These are phyloP conservation scores for Stomatorhinus ivindoensis DNA, from an alignment of 2,113 vertebrate species.

Conservation along the genomic window DNA sequence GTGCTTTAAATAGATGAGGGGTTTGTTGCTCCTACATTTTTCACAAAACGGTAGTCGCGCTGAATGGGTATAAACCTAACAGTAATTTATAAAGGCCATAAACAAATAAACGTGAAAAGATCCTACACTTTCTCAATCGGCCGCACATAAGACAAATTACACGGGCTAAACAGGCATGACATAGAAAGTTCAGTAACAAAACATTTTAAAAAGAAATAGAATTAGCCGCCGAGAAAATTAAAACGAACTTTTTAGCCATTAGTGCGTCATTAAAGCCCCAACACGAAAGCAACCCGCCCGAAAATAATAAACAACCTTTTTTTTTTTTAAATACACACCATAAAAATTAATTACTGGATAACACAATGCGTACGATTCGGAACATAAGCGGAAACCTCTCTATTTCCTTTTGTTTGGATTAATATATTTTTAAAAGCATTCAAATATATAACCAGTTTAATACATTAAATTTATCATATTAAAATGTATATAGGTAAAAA, in stretches of 20 bases:
- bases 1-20: constrained; percentile 68
- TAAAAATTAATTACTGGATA: neutral
- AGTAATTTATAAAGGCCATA: constrained; percentile 50
- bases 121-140: constrained; percentile 21
- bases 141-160: constrained; percentile 58
- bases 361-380: neutral
- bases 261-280: neutral
- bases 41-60: constrained; percentile 44
- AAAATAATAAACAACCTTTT: neutral
- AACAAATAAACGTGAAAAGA: constrained; percentile 55
- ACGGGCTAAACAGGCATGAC: constrained; percentile 54
- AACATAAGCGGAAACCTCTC: neutral
- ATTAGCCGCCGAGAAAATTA: constrained; percentile 39
- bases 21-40: constrained; percentile 45
- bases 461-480: neutral
- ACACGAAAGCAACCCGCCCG: neutral
- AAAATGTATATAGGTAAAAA: neutral
- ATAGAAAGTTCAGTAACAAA: constrained; percentile 62
- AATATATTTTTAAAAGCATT: neutral
- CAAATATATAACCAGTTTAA: neutral
- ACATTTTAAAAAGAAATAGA: constrained; percentile 49
- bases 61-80: constrained; percentile 44
- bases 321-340: neutral
- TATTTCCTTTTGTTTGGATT: neutral
- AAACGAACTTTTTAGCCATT: constrained; percentile 26